A percentile compares a stretch with the other conserved stretches of the same genome.
These are phyloP conservation scores for Physella acuta DNA, from an alignment of 1,140 invertebrate genomes.

Conservation along the genomic window DNA sequence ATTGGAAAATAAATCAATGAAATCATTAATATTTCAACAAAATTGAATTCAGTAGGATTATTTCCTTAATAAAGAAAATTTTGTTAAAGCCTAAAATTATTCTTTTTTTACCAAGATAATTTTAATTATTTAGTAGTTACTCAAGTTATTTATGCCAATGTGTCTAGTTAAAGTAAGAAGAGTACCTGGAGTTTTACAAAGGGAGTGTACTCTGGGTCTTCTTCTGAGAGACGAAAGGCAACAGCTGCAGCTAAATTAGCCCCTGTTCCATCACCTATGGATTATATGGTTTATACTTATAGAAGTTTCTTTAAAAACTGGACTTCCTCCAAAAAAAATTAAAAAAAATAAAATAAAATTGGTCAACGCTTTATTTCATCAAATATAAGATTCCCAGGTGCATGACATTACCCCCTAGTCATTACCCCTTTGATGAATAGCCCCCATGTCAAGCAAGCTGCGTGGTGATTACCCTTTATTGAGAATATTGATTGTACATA, in stretches of 20 bases:
- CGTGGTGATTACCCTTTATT: no score
- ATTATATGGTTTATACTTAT: background rate
- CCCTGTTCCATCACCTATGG: constrained; percentile 47
- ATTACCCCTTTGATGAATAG: background rate
- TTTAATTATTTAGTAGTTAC: background rate
- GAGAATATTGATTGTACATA: no score
- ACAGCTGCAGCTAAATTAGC: constrained; percentile 49
- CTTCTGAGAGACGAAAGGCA: constrained; percentile 33
- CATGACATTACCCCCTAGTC: background rate
- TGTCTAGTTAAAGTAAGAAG: constrained; percentile 1
- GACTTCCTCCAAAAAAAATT: background rate
- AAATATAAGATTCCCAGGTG: background rate
- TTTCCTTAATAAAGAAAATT: background rate
- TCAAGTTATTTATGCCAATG: background rate
- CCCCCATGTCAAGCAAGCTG: no score
- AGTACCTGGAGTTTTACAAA: constrained; percentile 31
- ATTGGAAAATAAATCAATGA: background rate
- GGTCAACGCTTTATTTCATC: background rate
- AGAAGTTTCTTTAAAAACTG: background rate
- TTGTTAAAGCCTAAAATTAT: background rate
- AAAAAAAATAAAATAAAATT: background rate
- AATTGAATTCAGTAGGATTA: background rate
- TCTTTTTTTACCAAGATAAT: background rate
- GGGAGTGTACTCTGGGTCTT: constrained; percentile 24
- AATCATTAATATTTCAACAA: background rate